Evolutionary conservation across 2,888 invertebrate genomes (phyloP).

Genomic region (Idaea aversata): DNA sequence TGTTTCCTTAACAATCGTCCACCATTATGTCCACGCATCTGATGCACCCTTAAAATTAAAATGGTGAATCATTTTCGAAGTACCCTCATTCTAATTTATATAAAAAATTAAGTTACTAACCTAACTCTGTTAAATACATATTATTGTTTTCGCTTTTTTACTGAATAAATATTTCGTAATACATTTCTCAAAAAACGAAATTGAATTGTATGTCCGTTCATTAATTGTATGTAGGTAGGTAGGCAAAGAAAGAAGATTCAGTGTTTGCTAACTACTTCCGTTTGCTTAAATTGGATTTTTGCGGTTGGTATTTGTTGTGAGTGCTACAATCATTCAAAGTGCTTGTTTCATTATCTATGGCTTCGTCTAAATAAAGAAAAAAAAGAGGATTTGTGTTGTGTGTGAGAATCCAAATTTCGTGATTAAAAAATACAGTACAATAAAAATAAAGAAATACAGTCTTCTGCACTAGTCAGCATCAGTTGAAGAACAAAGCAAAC

Average conservation of each 20-base stretch:
- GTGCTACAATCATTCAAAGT: neutral
- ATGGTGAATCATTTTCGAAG: constrained; percentile 14
- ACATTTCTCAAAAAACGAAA: neutral
- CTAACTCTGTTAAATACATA: neutral
- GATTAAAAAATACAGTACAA: neutral
- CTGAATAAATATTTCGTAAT: neutral
- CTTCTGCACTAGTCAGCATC: neutral
- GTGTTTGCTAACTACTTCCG: neutral
- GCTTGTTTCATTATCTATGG: neutral
- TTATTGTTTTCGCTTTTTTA: neutral
- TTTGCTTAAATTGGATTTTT: neutral
- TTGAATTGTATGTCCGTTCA: too few species aligned
- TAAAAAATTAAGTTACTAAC: neutral
- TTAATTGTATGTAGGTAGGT: neutral
- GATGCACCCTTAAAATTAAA: constrained; percentile 16
- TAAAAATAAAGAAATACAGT: neutral
- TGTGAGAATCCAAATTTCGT: neutral
- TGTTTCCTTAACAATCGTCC: constrained; percentile 44
- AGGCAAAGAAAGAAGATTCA: neutral
- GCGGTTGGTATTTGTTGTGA: neutral
- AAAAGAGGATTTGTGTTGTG: neutral
- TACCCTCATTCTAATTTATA: constrained; percentile 41
- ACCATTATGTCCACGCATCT: constrained; percentile 68
- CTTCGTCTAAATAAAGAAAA: neutral
- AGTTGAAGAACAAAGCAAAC: neutral